Conservation (phyloP, 2,888 invertebrate genomes). For the Aquatica leii region DNA sequence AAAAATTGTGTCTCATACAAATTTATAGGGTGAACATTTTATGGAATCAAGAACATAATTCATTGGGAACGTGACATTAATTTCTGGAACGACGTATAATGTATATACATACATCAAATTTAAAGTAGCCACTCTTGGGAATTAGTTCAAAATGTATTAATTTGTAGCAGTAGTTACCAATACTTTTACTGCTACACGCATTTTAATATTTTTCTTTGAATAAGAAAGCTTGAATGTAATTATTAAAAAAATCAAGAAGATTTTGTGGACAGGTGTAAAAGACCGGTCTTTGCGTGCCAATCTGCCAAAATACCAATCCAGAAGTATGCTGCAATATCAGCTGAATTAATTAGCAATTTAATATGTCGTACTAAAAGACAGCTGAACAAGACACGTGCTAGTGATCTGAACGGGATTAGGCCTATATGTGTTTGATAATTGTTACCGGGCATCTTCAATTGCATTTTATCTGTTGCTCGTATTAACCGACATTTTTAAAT, state of each 20-base stretch:
- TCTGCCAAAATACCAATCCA: constrained; percentile 46
- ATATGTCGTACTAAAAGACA: constrained; percentile 33
- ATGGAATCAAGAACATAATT: constrained; percentile 17
- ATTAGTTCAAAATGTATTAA: no score
- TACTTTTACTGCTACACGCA: constrained; percentile 13
- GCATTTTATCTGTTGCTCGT: no score
- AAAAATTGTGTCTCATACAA: constrained; percentile 12
- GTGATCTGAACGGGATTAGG: constrained; percentile 32
- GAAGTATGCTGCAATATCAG: constrained; percentile 36
- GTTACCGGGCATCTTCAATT: no score
- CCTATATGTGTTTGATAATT: constrained; percentile 14
- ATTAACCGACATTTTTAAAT: no score
- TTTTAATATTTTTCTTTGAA: constrained; percentile 31
- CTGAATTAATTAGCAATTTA: constrained; percentile 39
- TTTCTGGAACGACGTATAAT: constrained; percentile 8
- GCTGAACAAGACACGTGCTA: constrained; percentile 35
- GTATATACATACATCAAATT: no score
- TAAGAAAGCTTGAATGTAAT: constrained; percentile 27
- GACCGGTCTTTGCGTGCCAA: constrained; percentile 45
- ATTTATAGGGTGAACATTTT: constrained; percentile 18
- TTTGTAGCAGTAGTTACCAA: not conserved
- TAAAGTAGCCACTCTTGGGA: no score
- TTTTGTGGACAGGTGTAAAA: constrained; percentile 44
- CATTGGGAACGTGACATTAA: constrained; percentile 16
- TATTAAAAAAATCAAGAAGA: constrained; percentile 33